These are phyloP conservation scores for Epirrhoe tristata DNA, from an alignment of 2,888 invertebrate species.

Conservation along the genomic window DNA sequence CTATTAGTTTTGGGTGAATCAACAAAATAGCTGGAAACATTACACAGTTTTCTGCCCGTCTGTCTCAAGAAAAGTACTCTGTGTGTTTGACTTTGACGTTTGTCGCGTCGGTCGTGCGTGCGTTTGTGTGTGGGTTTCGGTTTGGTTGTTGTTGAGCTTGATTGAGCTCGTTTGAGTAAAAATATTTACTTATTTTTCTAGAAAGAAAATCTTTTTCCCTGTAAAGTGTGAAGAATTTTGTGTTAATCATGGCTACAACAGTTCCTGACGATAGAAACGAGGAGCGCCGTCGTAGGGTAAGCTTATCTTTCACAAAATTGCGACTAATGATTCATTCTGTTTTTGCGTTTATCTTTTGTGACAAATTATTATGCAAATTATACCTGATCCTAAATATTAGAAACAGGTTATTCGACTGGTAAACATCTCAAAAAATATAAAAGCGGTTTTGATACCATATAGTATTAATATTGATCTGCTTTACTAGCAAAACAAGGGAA, in stretches of 20 bases:
- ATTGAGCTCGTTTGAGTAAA: neutral
- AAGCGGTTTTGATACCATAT: constrained; percentile 3
- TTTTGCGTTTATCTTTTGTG: constrained; percentile 51
- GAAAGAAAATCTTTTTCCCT: neutral
- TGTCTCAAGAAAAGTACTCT: too few relatives aligned
- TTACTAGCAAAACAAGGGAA: constrained; percentile 38
- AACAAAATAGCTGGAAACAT: too few relatives aligned
- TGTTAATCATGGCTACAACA: constrained; percentile 68
- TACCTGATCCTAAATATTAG: constrained; percentile 20
- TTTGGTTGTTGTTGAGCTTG: neutral
- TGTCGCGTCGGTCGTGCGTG: too few relatives aligned
- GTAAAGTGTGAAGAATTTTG: neutral
- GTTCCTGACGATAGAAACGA: constrained; percentile 75
- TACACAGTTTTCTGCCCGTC: too few relatives aligned
- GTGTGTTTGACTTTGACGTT: too few relatives aligned
- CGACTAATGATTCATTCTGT: constrained; percentile 53
- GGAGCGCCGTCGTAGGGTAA: constrained; percentile 80
- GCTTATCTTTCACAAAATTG: constrained; percentile 35
- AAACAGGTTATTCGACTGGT: constrained; percentile 48
- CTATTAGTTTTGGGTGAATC: too few relatives aligned
- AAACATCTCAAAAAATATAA: constrained; percentile 25
- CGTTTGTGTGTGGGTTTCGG: too few relatives aligned
- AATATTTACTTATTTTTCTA: constrained; percentile 15
- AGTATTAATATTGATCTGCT: constrained; percentile 41
- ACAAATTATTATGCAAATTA: constrained; percentile 37